Conservation (phyloP, 1,140 invertebrate genomes). For the Hesperophylax magnus region DNA sequence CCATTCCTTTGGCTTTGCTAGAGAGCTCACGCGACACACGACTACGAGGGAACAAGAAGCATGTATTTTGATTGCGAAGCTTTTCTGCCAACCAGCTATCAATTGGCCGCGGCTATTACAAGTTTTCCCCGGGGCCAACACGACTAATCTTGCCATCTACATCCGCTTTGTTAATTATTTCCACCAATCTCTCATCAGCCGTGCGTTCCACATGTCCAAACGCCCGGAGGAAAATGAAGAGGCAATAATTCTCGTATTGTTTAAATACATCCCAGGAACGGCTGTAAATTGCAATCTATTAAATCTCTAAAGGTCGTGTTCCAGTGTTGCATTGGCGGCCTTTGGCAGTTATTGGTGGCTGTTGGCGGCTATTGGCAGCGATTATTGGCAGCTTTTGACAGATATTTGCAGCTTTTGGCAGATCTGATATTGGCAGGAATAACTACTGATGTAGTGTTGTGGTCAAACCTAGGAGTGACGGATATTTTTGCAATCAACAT, state of each 20-base stretch:
- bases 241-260: slow-evolving; percentile 34
- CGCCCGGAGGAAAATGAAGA: slow-evolving; percentile 22
- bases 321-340: slow-evolving; percentile 3
- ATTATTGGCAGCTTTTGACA: too few species aligned
- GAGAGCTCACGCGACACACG: not conserved
- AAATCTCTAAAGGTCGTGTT: slow-evolving; percentile 11
- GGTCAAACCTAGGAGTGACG: too few species aligned
- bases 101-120: not conserved
- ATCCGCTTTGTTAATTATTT: slow-evolving; percentile 41
- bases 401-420: too few species aligned
- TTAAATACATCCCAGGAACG: slow-evolving; percentile 26
- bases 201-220: slow-evolving; percentile 16
- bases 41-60: not conserved
- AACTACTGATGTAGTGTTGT: too few species aligned
- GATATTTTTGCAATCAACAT: too few species aligned
- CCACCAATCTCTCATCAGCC: slow-evolving; percentile 33
- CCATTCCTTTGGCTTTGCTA: not conserved
- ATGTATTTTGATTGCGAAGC: slow-evolving; percentile 6
- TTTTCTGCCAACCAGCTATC: slow-evolving; percentile 15
- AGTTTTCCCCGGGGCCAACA: slow-evolving; percentile 19
- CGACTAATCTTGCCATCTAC: slow-evolving; percentile 32
- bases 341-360: not conserved
- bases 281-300: slow-evolving; percentile 37
- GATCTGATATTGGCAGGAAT: too few species aligned
- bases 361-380: too few species aligned